phyloP scores from a whole-genome alignment of 2,797 vertebrate species.

The Xerus rutilus region DNA sequence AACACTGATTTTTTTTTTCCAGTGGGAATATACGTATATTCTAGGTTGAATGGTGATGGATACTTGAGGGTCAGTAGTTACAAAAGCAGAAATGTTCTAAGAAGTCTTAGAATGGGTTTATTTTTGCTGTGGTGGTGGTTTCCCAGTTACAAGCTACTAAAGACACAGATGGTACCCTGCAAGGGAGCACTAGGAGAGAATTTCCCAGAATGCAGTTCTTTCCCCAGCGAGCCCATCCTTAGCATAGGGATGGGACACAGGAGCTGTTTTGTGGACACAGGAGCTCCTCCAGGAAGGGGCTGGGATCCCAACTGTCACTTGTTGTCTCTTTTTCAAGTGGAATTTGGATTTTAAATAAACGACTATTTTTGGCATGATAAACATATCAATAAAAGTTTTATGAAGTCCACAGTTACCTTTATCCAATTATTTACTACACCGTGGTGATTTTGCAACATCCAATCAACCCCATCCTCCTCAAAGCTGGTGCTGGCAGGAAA shows the following conservation, averaged over 20 bases:
- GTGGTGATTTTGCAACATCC: neutral
- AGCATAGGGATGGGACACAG: neutral
- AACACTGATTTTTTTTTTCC: neutral
- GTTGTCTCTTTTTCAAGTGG: constrained; percentile 73
- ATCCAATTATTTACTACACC: constrained; percentile 9
- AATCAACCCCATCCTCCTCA: neutral
- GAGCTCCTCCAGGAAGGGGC: constrained; percentile 50
- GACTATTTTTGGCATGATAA: constrained; percentile 73
- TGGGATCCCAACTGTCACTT: constrained; percentile 45
- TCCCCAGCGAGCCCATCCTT: neutral
- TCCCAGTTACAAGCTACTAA: constrained; percentile 14
- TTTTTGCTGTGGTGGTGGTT: neutral
- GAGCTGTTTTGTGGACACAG: constrained; percentile 21
- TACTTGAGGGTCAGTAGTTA: constrained; percentile 45
- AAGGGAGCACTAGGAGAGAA: neutral
- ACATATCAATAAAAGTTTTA: constrained; percentile 75
- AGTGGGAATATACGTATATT: neutral
- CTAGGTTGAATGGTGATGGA: constrained; percentile 36
- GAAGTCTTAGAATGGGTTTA: neutral
- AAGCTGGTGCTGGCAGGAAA: neutral
- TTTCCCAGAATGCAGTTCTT: constrained; percentile 60
- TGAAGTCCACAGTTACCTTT: neutral
- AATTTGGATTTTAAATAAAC: constrained; percentile 80
- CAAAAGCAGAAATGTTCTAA: neutral
- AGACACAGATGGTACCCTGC: neutral